Percentiles rank a stretch among this genome's conserved stretches.
phyloP scores from a whole-genome alignment of 2,113 vertebrate species.

The Caranx melampygus region DNA sequence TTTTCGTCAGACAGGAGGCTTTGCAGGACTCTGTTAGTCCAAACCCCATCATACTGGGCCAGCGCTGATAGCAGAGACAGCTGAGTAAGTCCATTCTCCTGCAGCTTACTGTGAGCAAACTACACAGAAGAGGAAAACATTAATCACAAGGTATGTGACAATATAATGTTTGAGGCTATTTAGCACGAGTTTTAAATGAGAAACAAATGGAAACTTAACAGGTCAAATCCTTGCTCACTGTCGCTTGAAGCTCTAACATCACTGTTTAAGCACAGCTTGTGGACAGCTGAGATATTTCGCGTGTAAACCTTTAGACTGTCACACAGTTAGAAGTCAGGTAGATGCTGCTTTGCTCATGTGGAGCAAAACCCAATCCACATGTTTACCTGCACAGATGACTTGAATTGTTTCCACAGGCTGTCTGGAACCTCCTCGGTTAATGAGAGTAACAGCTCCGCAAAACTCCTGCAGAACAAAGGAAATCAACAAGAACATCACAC shows the following conservation, averaged over 20 bases:
- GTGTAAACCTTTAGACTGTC: neutral
- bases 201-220: neutral
- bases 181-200: neutral
- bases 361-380: neutral
- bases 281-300: neutral
- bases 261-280: neutral
- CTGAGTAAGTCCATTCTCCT: slow-evolving; percentile 89
- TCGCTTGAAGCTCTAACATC: neutral
- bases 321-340: too few relatives aligned
- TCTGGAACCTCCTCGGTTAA: slow-evolving; percentile 89
- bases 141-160: neutral
- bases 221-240: neutral
- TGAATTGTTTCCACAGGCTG: slow-evolving; percentile 90
- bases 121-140: slow-evolving; percentile 63
- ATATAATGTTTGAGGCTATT: neutral
- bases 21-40: slow-evolving; percentile 88
- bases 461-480: slow-evolving; percentile 87
- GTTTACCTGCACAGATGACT: slow-evolving; percentile 90
- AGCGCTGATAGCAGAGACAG: slow-evolving; percentile 87
- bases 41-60: slow-evolving; percentile 88
- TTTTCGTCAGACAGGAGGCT: slow-evolving; percentile 87
- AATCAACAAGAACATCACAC: neutral
- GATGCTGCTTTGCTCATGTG: neutral
- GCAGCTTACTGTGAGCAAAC: slow-evolving; percentile 88
- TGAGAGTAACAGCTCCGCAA: slow-evolving; percentile 93